These are phyloP conservation scores for Harmothoe impar DNA, from an alignment of 2,888 invertebrate genomes.

Conservation along the genomic window DNA sequence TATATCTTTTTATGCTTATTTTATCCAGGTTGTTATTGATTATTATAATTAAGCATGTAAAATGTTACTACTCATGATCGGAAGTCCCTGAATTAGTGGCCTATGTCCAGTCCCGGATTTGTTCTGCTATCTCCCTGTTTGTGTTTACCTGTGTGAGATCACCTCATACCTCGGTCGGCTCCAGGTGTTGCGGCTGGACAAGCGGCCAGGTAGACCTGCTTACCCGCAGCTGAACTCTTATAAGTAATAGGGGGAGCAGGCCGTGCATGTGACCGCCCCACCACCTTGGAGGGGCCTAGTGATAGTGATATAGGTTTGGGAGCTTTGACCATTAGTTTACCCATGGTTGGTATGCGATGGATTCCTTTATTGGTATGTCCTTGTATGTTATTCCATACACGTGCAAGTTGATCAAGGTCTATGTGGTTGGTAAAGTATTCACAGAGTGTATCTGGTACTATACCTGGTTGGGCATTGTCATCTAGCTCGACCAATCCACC, in stretches of 20 bases:
- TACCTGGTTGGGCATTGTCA: background rate
- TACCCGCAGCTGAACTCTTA: background rate
- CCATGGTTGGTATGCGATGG: background rate
- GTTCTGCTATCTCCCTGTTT: conserved; percentile 46
- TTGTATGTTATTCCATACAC: conserved; percentile 10
- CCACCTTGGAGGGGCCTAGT: conserved; percentile 37
- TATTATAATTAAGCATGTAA: conserved; percentile 42
- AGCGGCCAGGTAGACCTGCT: conserved; percentile 41
- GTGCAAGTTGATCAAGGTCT: background rate
- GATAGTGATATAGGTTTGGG: background rate
- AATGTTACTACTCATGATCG: conserved; percentile 41
- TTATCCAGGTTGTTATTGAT: conserved; percentile 53
- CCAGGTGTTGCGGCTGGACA: conserved; percentile 53
- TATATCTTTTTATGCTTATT: conserved; percentile 57
- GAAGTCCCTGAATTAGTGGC: conserved; percentile 48
- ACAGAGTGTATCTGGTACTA: no score
- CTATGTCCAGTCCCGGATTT: background rate
- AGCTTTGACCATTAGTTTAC: background rate
- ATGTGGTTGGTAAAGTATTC: background rate
- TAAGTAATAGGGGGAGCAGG: background rate
- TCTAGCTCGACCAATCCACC: background rate
- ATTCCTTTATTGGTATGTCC: conserved; percentile 22
- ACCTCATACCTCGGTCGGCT: conserved; percentile 45
- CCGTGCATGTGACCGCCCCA: background rate
- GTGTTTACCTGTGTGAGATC: conserved; percentile 47